Conservation (phyloP, 2,888 invertebrate genomes). For the Trypoxylon attenuatum region DNA sequence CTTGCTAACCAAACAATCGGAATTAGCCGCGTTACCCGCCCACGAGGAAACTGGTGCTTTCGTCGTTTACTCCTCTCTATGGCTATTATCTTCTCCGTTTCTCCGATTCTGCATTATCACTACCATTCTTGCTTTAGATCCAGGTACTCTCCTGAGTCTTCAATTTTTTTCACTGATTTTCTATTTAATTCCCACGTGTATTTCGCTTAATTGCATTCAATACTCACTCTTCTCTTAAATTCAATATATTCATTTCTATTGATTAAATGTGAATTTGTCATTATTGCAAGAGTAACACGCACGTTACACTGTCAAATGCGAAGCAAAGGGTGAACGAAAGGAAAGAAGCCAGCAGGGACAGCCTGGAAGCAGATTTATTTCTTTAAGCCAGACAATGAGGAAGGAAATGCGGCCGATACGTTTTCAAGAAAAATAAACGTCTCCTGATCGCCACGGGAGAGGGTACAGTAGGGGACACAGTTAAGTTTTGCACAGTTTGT, state of each 20-base stretch:
- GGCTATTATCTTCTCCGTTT: slow-evolving; percentile 55
- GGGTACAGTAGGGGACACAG: slow-evolving; percentile 34
- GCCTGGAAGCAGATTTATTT: slow-evolving; percentile 60
- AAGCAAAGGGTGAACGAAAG: slow-evolving; percentile 25
- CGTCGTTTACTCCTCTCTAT: slow-evolving; percentile 62
- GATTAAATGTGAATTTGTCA: too few relatives aligned
- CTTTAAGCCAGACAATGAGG: slow-evolving; percentile 65
- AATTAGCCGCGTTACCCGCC: slow-evolving; percentile 70
- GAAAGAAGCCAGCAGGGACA: slow-evolving; percentile 40
- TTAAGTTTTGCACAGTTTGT: slow-evolving; percentile 52
- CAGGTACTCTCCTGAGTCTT: too few relatives aligned
- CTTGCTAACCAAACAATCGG: slow-evolving; percentile 74
- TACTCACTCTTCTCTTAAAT: too few relatives aligned
- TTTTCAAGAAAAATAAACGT: slow-evolving; percentile 68
- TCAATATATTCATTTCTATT: too few relatives aligned
- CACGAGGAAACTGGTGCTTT: slow-evolving; percentile 58
- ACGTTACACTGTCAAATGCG: neutral
- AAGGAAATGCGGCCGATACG: slow-evolving; percentile 67
- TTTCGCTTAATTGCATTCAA: too few relatives aligned
- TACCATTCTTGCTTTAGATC: too few relatives aligned
- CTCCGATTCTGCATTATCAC: too few relatives aligned
- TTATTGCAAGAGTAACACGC: neutral
- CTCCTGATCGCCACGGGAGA: slow-evolving; percentile 31
- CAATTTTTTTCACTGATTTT: too few relatives aligned
- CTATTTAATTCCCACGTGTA: too few relatives aligned